Base-by-base conservation (phyloP, 1,140 invertebrate genomes). In the Bombus waltoni region DNA sequence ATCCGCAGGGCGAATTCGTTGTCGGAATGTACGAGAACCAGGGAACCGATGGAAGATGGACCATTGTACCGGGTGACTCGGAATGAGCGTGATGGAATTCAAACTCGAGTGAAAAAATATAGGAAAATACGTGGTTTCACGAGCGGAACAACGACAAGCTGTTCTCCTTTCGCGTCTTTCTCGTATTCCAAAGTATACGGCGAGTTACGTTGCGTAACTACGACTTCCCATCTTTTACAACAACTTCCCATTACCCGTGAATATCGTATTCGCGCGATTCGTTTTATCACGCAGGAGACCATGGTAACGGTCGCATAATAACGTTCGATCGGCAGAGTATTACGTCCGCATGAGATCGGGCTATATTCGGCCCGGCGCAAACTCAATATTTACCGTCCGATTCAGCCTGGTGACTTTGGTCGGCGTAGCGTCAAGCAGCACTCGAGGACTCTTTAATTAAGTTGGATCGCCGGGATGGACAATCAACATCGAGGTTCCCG, bases 361-460 rank as follows among this genome's bases (percentile, higher is more conserved):
- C 47, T 53, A 22, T 18, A 53, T 53, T 53, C 18, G 18, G 2
- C 6, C 3, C 40, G 18, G 3, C 28, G 35, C 22, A 79, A 79
- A 32, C 42, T 79, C 77, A 47, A 62, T 65, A 74, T 73, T 82
- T 74, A 28, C 38, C n/a, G 18, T 28, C 25, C 70, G 47, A 18
- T 53, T 53, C 47, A 53, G 47, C 47, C 47, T 22, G 71, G 38
- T 59, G 32, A 76, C 74, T 76, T 32, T 13, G 40, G n/a, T 13
- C 18, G 38, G 40, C 11, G 70, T 11, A 44, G 11, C n/a, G 44
- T 25, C 40, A 47, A 74, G 73, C n/a, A 57, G 47, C 2, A 18
- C 47, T 66, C 76, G n/a, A 83, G 81, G 72, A 40, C 44, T 83
- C 62, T 75, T 47, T 53, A 77, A 77, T 83, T 68, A 68, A 68